Evolutionary conservation across 2,888 invertebrate species (phyloP).

Genomic region (Drosophila leonis): DNA sequence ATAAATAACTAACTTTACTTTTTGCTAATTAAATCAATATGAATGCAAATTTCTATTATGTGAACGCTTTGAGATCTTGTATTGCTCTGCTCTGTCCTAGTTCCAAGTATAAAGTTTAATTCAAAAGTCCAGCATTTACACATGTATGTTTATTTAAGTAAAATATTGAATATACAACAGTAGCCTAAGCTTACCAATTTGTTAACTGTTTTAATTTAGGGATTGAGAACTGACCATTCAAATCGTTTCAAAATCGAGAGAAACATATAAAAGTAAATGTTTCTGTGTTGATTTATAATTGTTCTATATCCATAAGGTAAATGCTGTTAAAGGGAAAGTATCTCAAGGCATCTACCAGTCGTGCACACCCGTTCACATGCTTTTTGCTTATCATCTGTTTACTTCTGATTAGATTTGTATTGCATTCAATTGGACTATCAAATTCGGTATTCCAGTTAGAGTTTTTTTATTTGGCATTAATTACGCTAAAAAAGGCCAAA

Average conservation of each 20-base stretch:
- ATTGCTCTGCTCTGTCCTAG: slow-evolving; percentile 34
- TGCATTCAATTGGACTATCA: too few relatives aligned
- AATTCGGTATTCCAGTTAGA: too few relatives aligned
- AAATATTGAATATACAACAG: slow-evolving; percentile 32
- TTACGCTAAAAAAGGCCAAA: too few relatives aligned
- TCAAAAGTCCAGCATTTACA: slow-evolving; percentile 33
- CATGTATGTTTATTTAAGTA: slow-evolving; percentile 36
- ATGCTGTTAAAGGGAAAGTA: too few relatives aligned
- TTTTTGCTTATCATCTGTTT: background rate
- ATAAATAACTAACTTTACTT: slow-evolving; percentile 16
- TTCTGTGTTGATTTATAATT: too few relatives aligned
- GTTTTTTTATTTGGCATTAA: too few relatives aligned
- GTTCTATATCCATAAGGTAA: background rate
- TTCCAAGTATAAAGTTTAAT: slow-evolving; percentile 42
- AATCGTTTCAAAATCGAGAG: too few relatives aligned
- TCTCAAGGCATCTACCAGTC: background rate
- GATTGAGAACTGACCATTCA: background rate
- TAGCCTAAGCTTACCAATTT: slow-evolving; percentile 27
- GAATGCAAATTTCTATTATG: slow-evolving; percentile 6
- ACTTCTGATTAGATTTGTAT: background rate
- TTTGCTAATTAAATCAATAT: slow-evolving; percentile 30
- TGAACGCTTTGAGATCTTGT: slow-evolving; percentile 24
- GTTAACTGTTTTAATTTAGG: slow-evolving; percentile 23
- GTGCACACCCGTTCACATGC: background rate
- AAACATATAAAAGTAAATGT: too few relatives aligned